phyloP scores from a whole-genome alignment of 2,888 invertebrate genomes.

The Timema podura region DNA sequence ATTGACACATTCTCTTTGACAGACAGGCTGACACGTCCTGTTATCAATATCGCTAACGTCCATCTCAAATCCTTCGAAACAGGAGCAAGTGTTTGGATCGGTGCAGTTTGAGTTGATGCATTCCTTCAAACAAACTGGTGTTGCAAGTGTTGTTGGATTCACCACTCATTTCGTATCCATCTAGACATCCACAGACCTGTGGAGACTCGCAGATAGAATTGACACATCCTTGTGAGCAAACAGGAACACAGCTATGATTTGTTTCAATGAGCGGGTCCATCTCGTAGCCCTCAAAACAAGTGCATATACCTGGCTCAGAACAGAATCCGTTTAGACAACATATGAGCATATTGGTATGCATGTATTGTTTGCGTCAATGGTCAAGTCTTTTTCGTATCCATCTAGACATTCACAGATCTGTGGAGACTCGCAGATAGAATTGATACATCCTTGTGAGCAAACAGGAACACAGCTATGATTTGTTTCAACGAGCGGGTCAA shows the following conservation, averaged over 20 bases:
- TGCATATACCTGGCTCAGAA: constrained; percentile 51
- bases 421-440: constrained; percentile 37
- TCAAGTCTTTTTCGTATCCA: constrained; percentile 40
- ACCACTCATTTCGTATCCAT: constrained; percentile 40
- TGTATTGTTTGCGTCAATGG: too few relatives aligned
- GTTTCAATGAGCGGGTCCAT: constrained; percentile 8
- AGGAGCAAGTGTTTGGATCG: constrained; percentile 54
- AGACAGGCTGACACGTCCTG: constrained; percentile 32
- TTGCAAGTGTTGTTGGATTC: constrained; percentile 39
- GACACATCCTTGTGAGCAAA: constrained; percentile 30
- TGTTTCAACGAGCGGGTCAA: constrained; percentile 36
- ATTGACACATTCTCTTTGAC: constrained; percentile 36
- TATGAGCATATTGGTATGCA: constrained; percentile 47
- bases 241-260: constrained; percentile 24
- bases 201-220: constrained; percentile 37
- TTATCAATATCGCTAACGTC: neutral
- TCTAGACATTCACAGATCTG: constrained; percentile 40
- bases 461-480: constrained; percentile 24
- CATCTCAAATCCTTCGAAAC: constrained; percentile 54
- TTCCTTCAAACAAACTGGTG: constrained; percentile 44
- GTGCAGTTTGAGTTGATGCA: constrained; percentile 57
- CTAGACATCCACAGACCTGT: constrained; percentile 40
- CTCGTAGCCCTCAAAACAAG: constrained; percentile 58
- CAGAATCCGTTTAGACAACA: constrained; percentile 55
- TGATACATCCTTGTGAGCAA: constrained; percentile 31